Base-by-base conservation (phyloP, 1,140 invertebrate genomes). In the Calycopis cecrops region DNA sequence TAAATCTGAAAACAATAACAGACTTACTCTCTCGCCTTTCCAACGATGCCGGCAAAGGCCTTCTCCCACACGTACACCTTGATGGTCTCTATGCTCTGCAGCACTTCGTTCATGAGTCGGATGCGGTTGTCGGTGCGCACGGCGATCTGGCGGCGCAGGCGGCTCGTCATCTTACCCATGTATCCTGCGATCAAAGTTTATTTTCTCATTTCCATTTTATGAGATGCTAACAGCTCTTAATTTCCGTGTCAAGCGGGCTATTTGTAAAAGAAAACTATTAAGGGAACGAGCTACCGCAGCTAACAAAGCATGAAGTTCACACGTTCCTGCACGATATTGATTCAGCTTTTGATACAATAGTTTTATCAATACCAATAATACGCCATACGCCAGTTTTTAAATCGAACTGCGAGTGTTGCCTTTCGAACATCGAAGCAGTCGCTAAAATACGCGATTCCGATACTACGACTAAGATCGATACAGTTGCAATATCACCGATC, bases 11-110 rank as follows among this genome's bases (percentile, higher is more conserved):
- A 14, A 3, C 8, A 18, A 11, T n/a, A 72, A 53, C n/a, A 35
- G 35, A 53, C 73, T 74, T 57, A 89, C 88, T 75, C 83, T 48
- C 88, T 79, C 0, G 85, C 85, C 28, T 81, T 52, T 0, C 79
- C 89, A 9, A 96, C 90, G 28, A 95, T 82, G 52, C 89, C 89
- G 3, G 92, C 92, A 73, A 97, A 96, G 0, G 94, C 94, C 55
- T 92, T 91, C 76, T 97, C 95, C 95, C 95, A 97, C 0, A 94
- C 92, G 71, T 96, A 96, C 95, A 98, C 97, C 87, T 98, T 98
- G 21, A 94, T 96, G 1, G 92, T 92, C 60, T 93, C 92, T 18
- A 94, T 94, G n/a, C 92, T 93, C 40, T 90, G 90, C 12, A 97
- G 92, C 10, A 97, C 93, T 73, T 97, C 95, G 72, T 94, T 95